A percentile compares a stretch with the other conserved stretches of the same genome.
Conservation (phyloP, 2,113 vertebrate genomes). For the Hemibagrus wyckioides region DNA sequence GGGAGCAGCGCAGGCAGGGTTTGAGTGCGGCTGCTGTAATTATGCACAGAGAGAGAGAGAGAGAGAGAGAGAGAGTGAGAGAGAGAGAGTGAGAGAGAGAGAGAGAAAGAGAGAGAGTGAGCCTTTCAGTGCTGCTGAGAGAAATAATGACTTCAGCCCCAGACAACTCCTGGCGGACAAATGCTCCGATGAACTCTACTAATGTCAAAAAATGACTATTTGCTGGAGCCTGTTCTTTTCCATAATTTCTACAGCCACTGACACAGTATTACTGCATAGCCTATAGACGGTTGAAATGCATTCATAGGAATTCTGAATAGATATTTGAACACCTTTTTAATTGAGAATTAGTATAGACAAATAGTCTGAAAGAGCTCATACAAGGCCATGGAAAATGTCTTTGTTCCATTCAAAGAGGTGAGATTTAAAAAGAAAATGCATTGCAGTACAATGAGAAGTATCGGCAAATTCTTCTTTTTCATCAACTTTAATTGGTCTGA, state of each 20-base stretch:
- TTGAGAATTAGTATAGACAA: neutral
- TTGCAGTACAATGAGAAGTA: conserved; percentile 6
- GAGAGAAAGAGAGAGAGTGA: conserved; percentile 38
- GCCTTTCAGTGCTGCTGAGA: conserved; percentile 47
- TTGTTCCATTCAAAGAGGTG: neutral
- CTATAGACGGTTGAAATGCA: neutral
- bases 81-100: conserved; percentile 38
- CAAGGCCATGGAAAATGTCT: conserved; percentile 27
- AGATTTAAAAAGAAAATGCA: neutral
- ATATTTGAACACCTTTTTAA: neutral
- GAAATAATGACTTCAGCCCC: conserved; percentile 59
- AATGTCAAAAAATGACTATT: conserved; percentile 44
- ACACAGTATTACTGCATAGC: conserved; percentile 12
- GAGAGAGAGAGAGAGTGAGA: conserved; percentile 36
- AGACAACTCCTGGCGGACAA: conserved; percentile 56
- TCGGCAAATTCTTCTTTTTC: neutral
- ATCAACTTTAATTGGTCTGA: conserved; percentile 44
- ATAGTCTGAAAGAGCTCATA: conserved; percentile 14
- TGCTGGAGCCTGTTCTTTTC: conserved; percentile 20
- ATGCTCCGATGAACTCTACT: conserved; percentile 55
- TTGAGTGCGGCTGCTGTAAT: conserved; percentile 71
- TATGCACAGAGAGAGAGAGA: conserved; percentile 56
- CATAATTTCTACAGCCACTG: conserved; percentile 28
- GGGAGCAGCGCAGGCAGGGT: conserved; percentile 67
- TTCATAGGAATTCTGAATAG: neutral